These are phyloP conservation scores for Turnix velox DNA, from an alignment of 2,113 vertebrate genomes.

Conservation along the genomic window DNA sequence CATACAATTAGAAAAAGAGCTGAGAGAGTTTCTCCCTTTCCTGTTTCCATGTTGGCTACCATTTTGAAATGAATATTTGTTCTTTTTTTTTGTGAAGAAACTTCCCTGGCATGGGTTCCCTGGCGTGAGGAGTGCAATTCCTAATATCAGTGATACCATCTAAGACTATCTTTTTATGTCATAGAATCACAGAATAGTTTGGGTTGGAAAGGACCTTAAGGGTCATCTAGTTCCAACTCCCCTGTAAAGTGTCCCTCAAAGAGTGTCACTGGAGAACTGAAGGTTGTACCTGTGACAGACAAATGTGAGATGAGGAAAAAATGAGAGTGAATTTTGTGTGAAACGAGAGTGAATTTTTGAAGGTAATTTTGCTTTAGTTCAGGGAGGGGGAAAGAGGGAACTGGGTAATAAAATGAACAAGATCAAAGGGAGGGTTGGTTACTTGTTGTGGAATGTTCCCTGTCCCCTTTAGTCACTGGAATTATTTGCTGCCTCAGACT, in stretches of 20 bases:
- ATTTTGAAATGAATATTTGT: not conserved
- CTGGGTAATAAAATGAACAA: not conserved
- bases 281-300: not conserved
- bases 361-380: too few relatives aligned
- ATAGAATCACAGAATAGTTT: too few relatives aligned
- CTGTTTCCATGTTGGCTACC: not conserved
- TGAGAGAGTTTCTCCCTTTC: not conserved
- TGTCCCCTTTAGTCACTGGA: not conserved
- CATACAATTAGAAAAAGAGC: not conserved
- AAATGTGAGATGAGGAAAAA: not conserved
- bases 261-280: not conserved
- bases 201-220: too few relatives aligned
- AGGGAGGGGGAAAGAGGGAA: not conserved
- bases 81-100: not conserved
- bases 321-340: not conserved
- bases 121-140: not conserved
- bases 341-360: too few relatives aligned
- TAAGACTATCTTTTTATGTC: not conserved
- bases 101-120: not conserved
- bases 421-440: not conserved
- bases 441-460: not conserved
- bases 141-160: not conserved
- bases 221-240: too few relatives aligned
- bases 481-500: constrained; percentile 6
- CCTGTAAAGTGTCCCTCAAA: too few relatives aligned